These are phyloP conservation scores for Scytalopus superciliaris DNA, from an alignment of 2,113 vertebrate species.

Conservation along the genomic window DNA sequence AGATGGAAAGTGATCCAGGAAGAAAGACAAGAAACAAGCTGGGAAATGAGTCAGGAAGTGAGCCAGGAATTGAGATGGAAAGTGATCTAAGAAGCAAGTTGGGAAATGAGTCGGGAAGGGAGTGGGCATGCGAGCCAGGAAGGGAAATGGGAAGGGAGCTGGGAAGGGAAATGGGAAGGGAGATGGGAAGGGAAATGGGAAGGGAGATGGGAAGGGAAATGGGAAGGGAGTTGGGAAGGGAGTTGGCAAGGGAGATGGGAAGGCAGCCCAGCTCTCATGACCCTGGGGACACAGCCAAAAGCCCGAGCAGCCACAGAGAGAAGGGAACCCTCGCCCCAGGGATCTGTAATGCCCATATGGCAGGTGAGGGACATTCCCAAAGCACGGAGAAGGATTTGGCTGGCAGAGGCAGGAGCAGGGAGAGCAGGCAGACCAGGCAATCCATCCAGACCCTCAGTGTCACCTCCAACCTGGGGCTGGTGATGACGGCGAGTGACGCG, in stretches of 20 bases:
- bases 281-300: accelerated
- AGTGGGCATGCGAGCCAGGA: accelerated
- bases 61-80: background rate
- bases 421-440: background rate
- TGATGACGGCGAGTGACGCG: conserved; percentile 60
- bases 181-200: background rate
- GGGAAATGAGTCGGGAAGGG: accelerated
- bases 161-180: background rate
- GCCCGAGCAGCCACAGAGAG: accelerated
- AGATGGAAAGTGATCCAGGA: accelerated
- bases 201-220: accelerated
- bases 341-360: accelerated
- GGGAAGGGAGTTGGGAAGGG: accelerated
- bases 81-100: accelerated
- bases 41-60: accelerated
- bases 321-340: accelerated
- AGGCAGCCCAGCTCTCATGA: accelerated
- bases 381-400: background rate
- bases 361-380: accelerated
- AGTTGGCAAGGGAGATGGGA: accelerated
- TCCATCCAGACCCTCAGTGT: conserved; percentile 67
- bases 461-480: conserved; percentile 73
- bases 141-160: accelerated
- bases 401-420: background rate
- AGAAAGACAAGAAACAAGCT: accelerated